Base-by-base conservation (phyloP, 92 coral and sea anemone species). In the Pocillopora grandis region DNA sequence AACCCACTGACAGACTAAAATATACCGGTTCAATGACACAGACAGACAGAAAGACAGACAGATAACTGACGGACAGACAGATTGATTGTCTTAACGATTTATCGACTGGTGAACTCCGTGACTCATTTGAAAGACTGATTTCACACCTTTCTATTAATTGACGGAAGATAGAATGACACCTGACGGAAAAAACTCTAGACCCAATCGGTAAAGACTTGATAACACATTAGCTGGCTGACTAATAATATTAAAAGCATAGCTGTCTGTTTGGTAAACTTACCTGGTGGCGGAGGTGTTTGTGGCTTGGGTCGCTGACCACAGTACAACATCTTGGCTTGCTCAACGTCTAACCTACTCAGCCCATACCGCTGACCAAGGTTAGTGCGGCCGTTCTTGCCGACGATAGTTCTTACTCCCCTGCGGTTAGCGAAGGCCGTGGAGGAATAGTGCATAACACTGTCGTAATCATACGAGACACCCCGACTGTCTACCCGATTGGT, bases 281-380 rank as follows among this genome's bases (percentile, higher is more conserved):
- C 92, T 76, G 94, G 86, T 59, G 91, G 95, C 13, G 87, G 90
- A 80, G 89, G 88, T 9, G 86, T 71, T 35, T 87, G 90, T 12
- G 90, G 93, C 21, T 62, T 79, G 21, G 89, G 92, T 13, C 91
- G 87, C 6, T 72, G 59, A 0, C 94, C 95, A 62, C 94, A 91
- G 84, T 95, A 95, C 76, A 95, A 79, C 58, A 85, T 75, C 13
- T 90, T 87, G 13, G 94, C 98, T 83, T 95, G 98, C 70, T 81
- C 72, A 23, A 88, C 84, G 86, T 95, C 98, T 71, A 83, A 87
- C 1, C 75, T 75, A 55, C 98, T 95, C 85, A 95, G 82, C 15
- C 98, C 98, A 42, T 90, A 89, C 71, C 98, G 97, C 93, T 95
- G 98, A 33, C 98, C 98, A 79, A 95, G 94, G 75, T 80, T 88